A percentile compares a stretch with the other conserved stretches of the same genome.
These are phyloP conservation scores for Phocoena phocoena DNA, from an alignment of 2,113 vertebrate species.

Conservation along the genomic window DNA sequence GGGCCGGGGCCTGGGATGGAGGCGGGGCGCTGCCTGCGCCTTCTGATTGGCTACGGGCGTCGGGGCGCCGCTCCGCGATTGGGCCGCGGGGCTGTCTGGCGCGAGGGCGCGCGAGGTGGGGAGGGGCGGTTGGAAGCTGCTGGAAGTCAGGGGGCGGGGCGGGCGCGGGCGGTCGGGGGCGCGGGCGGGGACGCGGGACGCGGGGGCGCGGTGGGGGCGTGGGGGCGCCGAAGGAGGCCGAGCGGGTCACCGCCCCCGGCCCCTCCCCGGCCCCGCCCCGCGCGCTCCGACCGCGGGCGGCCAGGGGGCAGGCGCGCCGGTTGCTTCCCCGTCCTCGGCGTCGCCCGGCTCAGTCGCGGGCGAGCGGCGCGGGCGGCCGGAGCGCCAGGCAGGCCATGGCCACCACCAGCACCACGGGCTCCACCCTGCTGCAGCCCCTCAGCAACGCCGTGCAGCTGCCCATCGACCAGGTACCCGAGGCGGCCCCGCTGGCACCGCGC, in stretches of 20 bases:
- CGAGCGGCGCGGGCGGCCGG: not conserved
- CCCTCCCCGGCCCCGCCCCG: constrained; percentile 28
- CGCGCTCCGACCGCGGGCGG: constrained; percentile 16
- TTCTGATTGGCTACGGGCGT: constrained; percentile 64
- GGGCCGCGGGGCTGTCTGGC: constrained; percentile 63
- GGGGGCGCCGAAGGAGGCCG: constrained; percentile 30
- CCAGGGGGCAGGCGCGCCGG: constrained; percentile 28
- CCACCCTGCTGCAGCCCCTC: constrained; percentile 94
- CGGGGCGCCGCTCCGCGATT: constrained; percentile 55
- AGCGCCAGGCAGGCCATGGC: constrained; percentile 86
- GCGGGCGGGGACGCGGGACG: constrained; percentile 20
- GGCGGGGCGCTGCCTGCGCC: not conserved
- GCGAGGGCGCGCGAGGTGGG: constrained; percentile 59
- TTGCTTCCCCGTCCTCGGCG: constrained; percentile 45
- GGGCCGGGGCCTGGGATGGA: not conserved
- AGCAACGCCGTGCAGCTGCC: constrained; percentile 94
- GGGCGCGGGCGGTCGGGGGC: not conserved
- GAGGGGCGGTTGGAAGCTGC: constrained; percentile 72
- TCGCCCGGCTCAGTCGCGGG: not conserved
- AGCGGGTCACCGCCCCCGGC: not conserved
- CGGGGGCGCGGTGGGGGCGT: not conserved
- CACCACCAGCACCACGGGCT: constrained; percentile 92
- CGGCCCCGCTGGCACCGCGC: constrained; percentile 18
- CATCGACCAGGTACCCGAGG: constrained; percentile 92
- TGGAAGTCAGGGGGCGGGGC: constrained; percentile 58